Base-by-base conservation (phyloP, 2,888 invertebrate species). In the Sarcophaga carnaria region DNA sequence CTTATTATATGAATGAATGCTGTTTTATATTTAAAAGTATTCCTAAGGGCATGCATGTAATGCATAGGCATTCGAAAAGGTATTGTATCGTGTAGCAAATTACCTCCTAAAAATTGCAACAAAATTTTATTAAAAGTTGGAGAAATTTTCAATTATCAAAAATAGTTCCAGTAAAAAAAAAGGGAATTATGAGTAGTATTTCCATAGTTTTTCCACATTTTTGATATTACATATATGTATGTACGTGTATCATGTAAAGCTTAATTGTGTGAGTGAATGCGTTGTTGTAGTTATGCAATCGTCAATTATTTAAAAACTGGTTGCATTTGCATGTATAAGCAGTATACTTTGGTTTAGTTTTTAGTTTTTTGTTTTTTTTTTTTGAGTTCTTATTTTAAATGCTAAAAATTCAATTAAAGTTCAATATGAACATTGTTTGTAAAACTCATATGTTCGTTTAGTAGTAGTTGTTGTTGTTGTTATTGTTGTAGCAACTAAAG, bases 391-490 rank as follows among this genome's bases (percentile, higher is more conserved):
- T 37, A 37, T 72, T 78, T 59, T 69, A 66, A 47, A 79, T 37
- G 70, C 60, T 20, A 60, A 49, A 71, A 82, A 79, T 82, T 85
- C 75, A 79, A 82, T 79, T 85, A 82, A 79, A 70, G 81, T 85
- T 79, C 85, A 85, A 85, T 85, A 70, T 64, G 66, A 82, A 79
- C 70, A 71, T 75, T 75, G 79, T 83, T 82, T 49, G n/a, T 67
- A 71, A 49, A 85, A 75, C 49, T 22, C 22, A 11, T 67, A 37
- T 8, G n/a, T 67, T 59, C 22, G 14, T 49, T 69, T 22, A 66
- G 66, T n/a, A 37, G 8, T 37, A 10, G 37, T 37, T 37, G 8
- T 37, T 76, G 8, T 10, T 37, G 37, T 37, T 37, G 8, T 0
- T 76, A 8, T 47, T 45, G 25, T 60, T 2, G 4, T 20, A 14